Evolutionary conservation across 2,888 invertebrate genomes (phyloP), one percentile per base, ranked within the genome.

Genomic region (Neria commutata): DNA sequence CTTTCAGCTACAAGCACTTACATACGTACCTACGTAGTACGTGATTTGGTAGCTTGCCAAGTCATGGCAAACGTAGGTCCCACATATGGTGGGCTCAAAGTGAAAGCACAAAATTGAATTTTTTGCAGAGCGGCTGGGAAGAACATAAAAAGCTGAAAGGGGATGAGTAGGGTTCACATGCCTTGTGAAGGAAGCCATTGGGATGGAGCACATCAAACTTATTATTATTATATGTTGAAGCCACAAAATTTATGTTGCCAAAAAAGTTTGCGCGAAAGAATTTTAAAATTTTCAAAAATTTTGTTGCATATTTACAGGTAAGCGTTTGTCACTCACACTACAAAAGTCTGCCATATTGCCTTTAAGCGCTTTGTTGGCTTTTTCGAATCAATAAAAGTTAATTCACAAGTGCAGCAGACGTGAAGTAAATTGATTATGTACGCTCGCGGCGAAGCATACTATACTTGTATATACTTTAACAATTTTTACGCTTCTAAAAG

Each of bases 321-420:
- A 11, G n/a, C 2, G 47, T 23, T 3, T 24, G 42, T 42, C n/a
- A n/a, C 11, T 11, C 14, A 21, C 4, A 23, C 6, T 14, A 23
- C 11, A 48, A 26, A 17, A 6, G 51, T 51, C 52, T 52, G 40
- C 26, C 16, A 10, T 25, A 40, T 40, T 40, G 16, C 52, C 52
- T 37, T 23, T 40, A 52, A 52, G 40, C 52, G 26, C 40, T 50
- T 33, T 21, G 1, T 14, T 29, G 29, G n/a, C 42, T 19, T 42
- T 21, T n/a, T 21, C 17, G 60, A 65, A 65, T 65, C 64, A 65
- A 65, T 65, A 62, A 65, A n/a, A 65, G 57, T 65, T 59, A 65
- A 64, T 62, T 64, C 62, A 61, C 58, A 61, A 61, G 61, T 60
- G 60, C 64, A 62, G 42, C 62, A 65, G 64, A 61, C 64, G 59